phyloP scores from a whole-genome alignment of 2,888 invertebrate species.

The Papilio demoleus region DNA sequence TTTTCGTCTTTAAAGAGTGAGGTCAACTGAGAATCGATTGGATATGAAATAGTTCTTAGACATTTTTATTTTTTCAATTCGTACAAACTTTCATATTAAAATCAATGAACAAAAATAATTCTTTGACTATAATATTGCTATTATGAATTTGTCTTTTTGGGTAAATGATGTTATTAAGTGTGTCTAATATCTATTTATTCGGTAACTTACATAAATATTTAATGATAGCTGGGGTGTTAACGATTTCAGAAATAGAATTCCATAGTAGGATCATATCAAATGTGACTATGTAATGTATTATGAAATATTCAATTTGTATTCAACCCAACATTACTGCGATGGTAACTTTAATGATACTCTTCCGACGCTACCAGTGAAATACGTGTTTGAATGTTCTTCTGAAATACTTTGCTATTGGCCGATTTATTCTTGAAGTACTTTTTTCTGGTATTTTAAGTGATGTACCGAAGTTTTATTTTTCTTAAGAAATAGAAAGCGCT shows the following conservation, averaged over 20 bases:
- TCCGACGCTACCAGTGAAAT: not conserved
- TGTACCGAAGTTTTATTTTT: not conserved
- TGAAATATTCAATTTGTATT: conserved; percentile 16
- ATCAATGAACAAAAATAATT: no score
- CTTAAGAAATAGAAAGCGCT: no score
- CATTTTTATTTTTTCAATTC: no score
- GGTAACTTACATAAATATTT: not conserved
- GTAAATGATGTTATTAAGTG: no score
- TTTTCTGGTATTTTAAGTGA: conserved; percentile 9
- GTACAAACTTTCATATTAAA: no score
- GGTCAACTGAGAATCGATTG: no score
- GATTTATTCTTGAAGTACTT: not conserved
- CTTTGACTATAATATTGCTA: no score
- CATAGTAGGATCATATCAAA: not conserved
- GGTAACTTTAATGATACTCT: conserved; percentile 12
- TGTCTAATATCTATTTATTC: no score
- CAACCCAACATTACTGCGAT: not conserved
- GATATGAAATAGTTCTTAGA: no score
- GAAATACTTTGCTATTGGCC: conserved; percentile 9
- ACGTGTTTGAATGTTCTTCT: conserved; percentile 11
- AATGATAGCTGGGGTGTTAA: not conserved
- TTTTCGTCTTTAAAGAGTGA: no score
- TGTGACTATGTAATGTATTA: not conserved
- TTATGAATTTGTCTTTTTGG: no score
- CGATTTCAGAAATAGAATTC: not conserved